These are phyloP conservation scores for Anoplopoma fimbria DNA, from an alignment of 2,113 vertebrate species.

Conservation along the genomic window DNA sequence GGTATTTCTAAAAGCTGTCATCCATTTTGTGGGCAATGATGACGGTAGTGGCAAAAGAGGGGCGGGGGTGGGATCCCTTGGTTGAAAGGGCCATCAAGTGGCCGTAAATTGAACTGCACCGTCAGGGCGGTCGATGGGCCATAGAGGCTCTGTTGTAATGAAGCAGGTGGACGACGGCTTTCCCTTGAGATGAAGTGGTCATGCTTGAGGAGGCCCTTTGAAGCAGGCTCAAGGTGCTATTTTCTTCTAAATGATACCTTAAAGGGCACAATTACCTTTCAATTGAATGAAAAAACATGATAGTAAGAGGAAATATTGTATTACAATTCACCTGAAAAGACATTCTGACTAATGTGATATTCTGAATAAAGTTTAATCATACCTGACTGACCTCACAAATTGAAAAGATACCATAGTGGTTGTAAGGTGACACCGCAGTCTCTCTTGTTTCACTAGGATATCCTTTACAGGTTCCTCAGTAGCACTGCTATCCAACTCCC, in stretches of 20 bases:
- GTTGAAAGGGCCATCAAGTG: constrained; percentile 82
- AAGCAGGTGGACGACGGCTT: constrained; percentile 47
- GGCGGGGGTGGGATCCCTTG: constrained; percentile 59
- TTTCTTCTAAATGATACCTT: constrained; percentile 30
- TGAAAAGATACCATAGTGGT: constrained; percentile 40
- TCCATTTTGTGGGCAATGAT: constrained; percentile 86
- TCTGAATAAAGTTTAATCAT: constrained; percentile 59
- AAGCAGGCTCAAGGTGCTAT: constrained; percentile 39
- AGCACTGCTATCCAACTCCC: constrained; percentile 29
- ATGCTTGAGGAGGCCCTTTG: constrained; percentile 58
- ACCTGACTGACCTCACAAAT: constrained; percentile 45
- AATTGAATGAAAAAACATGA: neutral
- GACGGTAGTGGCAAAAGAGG: constrained; percentile 68
- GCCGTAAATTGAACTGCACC: constrained; percentile 66
- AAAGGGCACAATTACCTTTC: neutral
- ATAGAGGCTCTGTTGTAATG: constrained; percentile 33
- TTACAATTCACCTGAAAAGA: constrained; percentile 23
- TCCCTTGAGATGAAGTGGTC: constrained; percentile 56
- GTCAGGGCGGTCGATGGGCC: neutral
- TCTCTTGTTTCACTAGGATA: constrained; percentile 70
- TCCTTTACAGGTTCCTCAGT: constrained; percentile 66
- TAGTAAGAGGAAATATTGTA: constrained; percentile 23
- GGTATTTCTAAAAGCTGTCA: constrained; percentile 84
- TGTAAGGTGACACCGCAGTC: constrained; percentile 69
- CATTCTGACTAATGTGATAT: constrained; percentile 38